Base-by-base conservation (phyloP, 2,113 vertebrate genomes). In the Peromyscus leucopus region DNA sequence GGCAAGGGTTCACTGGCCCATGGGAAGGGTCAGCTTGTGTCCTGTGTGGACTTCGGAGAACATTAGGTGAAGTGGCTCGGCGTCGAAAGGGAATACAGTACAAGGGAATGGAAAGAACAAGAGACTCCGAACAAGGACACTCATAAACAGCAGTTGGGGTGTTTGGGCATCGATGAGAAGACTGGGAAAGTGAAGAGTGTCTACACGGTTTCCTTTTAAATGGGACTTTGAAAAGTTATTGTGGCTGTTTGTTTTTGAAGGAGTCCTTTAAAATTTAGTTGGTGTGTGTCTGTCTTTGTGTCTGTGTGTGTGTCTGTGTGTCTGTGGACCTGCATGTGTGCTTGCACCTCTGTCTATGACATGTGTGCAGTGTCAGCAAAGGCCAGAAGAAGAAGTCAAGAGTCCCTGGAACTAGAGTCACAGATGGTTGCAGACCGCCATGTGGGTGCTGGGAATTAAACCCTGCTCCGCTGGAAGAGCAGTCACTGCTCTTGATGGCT, bases 31-130 rank as follows among this genome's bases (percentile, higher is more conserved):
- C 69, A 63, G 91, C 48, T 48, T 39, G 9, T 78, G 33, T 93
- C 67, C 33, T 22, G 5, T 59, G 24, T 26, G 74, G 83, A 93
- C 36, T 92, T 91, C 36, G 57, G 65, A 55, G 94, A 96, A 83
- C 57, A 63, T 10, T 3, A 82, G 80, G 46, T 85, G 33, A 89
- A 31, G 65, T 91, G 48, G 69, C 36, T 51, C 19, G 5, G 7
- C 91, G 80, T 88, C 61, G 79, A 95, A 31, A 88, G 8, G 65
- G 96, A 90, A 59, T 69, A 79, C 72, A 95, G 59, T 10, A 65
- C 59, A 84, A 84, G 57, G n/a, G 28, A 63, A 63, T 87, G 39
- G 65, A 90, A 94, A 76, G 26, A 15, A 84, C 24, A 89, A 55
- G 55, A 33, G 82, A 78, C n/a, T n/a, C 42, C 17, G 10, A 24